Evolutionary conservation across 2,113 vertebrate species (phyloP).

Genomic region (Dolichotis patagonum): DNA sequence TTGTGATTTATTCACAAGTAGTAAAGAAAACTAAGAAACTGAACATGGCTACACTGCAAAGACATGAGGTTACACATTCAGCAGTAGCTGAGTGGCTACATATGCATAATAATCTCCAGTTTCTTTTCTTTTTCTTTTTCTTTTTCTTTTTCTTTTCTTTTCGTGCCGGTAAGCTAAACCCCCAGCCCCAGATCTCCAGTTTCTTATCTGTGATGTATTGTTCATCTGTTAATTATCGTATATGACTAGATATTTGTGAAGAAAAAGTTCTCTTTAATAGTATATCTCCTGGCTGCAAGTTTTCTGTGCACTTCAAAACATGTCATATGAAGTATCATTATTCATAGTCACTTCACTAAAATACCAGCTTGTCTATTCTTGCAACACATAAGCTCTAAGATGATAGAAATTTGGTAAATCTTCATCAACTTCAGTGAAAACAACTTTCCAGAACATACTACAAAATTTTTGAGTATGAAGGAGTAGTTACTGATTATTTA

Average conservation of each 20-base stretch:
- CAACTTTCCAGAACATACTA: not conserved
- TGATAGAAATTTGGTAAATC: not conserved
- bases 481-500: not conserved
- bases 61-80: not conserved
- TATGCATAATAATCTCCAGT: not conserved
- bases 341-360: not conserved
- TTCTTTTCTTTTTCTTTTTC: not conserved
- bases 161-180: too few relatives aligned
- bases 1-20: not conserved
- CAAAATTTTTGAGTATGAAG: not conserved
- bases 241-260: not conserved
- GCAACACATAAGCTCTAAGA: not conserved
- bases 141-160: too few relatives aligned
- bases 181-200: not conserved
- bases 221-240: not conserved
- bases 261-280: not conserved
- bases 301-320: constrained; percentile 23
- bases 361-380: not conserved
- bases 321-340: not conserved
- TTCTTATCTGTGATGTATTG: not conserved
- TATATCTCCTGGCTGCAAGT: not conserved
- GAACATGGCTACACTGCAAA: not conserved
- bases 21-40: not conserved
- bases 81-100: not conserved
- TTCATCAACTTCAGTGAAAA: not conserved